phyloP scores from a whole-genome alignment of 1,140 invertebrate genomes.

The Eurosta solidaginis region DNA sequence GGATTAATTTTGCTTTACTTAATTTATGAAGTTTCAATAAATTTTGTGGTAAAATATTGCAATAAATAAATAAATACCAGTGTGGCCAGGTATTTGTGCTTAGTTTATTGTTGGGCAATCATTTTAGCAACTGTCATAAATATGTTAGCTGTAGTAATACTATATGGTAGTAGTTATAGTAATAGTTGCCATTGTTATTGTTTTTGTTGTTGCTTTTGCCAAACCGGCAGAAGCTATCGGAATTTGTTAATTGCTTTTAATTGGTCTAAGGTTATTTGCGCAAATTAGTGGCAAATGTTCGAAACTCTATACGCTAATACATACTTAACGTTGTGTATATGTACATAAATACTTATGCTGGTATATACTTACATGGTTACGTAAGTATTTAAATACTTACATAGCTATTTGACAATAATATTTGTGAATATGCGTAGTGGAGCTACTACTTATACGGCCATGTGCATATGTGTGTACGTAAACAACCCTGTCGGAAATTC shows the following conservation, averaged over 20 bases:
- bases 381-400: not conserved
- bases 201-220: not conserved
- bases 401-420: not conserved
- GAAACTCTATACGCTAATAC: not conserved
- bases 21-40: too few species aligned
- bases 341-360: not conserved
- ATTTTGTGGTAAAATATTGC: too few species aligned
- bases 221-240: not conserved
- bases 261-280: constrained; percentile 12
- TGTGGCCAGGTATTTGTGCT: too few species aligned
- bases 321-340: not conserved
- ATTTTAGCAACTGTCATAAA: too few species aligned
- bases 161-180: not conserved
- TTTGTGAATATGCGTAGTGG: too few species aligned
- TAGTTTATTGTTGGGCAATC: too few species aligned
- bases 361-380: not conserved
- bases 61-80: too few species aligned
- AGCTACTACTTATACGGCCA: too few species aligned
- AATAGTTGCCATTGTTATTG: not conserved
- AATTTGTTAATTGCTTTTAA: constrained; percentile 24
- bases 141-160: too few species aligned
- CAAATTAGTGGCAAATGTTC: not conserved
- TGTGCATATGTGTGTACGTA: too few species aligned
- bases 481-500: too few species aligned
- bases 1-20: too few species aligned